Conservation (phyloP, 2,888 invertebrate genomes). For the Parnassius orleans region DNA sequence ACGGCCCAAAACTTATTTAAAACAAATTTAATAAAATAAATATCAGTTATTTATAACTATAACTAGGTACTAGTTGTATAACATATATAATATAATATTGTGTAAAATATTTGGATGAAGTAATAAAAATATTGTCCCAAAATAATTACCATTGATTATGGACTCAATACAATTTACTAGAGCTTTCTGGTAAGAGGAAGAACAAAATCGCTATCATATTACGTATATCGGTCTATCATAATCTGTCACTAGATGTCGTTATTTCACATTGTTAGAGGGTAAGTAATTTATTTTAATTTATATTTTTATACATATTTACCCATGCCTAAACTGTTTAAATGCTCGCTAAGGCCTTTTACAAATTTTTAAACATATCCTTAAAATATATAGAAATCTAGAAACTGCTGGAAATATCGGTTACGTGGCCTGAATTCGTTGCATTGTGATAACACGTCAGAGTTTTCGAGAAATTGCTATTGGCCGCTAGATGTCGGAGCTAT, state of each 20-base stretch:
- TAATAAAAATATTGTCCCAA: background rate
- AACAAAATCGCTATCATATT: background rate
- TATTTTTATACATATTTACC: background rate
- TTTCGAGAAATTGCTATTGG: slow-evolving; percentile 24
- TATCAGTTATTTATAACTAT: too few relatives aligned
- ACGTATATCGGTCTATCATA: background rate
- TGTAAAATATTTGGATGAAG: too few relatives aligned
- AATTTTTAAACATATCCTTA: too few relatives aligned
- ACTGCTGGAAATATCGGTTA: slow-evolving; percentile 10
- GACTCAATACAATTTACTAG: background rate
- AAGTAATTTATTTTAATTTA: background rate
- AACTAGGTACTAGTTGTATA: too few relatives aligned
- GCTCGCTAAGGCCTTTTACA: too few relatives aligned
- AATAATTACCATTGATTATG: slow-evolving; percentile 1
- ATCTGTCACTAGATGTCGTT: slow-evolving; percentile 25
- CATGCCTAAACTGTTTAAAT: too few relatives aligned
- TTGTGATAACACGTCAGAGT: slow-evolving; percentile 13
- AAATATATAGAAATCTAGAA: background rate
- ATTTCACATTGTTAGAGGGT: background rate
- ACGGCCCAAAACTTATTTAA: too few relatives aligned
- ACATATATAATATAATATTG: too few relatives aligned
- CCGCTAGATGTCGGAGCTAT: slow-evolving; percentile 22
- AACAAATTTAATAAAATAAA: too few relatives aligned
- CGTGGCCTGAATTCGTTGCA: slow-evolving; percentile 7
- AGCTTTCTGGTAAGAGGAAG: slow-evolving; percentile 17